Conservation (phyloP, 2,797 vertebrate genomes). For the Pteronotus mesoamericanus region DNA sequence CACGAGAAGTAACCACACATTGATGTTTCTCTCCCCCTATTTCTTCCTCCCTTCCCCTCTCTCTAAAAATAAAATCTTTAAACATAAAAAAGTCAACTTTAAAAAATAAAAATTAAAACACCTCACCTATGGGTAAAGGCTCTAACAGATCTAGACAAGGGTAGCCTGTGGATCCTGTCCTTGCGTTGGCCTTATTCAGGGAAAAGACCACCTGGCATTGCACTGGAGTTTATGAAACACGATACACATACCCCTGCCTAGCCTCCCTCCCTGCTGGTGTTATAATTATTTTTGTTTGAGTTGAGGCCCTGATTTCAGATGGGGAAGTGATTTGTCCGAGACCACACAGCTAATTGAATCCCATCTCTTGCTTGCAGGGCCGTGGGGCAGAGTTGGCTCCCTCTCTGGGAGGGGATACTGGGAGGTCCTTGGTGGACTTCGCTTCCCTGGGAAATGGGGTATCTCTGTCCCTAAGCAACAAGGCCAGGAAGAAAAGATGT, state of each 20-base stretch:
- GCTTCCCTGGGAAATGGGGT: background rate
- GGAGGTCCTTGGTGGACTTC: background rate
- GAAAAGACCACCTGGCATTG: accelerated
- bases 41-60: too few species aligned
- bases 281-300: background rate
- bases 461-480: background rate
- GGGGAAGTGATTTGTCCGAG: background rate
- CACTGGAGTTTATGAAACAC: background rate
- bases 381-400: background rate
- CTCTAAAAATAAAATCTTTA: too few species aligned
- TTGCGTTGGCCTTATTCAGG: accelerated
- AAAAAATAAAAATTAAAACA: too few species aligned
- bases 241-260: accelerated
- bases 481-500: background rate
- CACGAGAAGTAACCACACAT: too few species aligned
- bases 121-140: background rate
- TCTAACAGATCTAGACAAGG: background rate
- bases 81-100: too few species aligned
- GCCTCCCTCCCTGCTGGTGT: accelerated
- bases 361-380: background rate
- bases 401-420: background rate
- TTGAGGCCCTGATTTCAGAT: background rate
- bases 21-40: too few species aligned
- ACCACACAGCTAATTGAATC: background rate
- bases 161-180: background rate